Evolutionary conservation across 2,797 vertebrate species (phyloP).

Genomic region (Allobates femoralis): DNA sequence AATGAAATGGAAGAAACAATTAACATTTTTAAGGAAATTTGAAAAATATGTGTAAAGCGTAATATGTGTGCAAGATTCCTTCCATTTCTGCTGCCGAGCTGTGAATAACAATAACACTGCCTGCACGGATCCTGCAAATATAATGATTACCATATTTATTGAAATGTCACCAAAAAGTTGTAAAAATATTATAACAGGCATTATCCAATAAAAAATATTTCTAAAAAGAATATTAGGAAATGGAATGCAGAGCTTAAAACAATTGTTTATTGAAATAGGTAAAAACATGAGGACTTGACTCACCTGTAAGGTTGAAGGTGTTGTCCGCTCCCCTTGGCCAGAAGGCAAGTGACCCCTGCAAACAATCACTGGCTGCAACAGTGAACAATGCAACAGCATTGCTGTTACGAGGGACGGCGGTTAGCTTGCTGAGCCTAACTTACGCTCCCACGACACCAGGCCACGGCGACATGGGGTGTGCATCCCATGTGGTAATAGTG

Average conservation of each 20-base stretch:
- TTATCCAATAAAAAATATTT: not conserved
- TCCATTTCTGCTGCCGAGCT: not conserved
- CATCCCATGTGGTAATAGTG: no score
- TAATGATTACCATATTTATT: slow-evolving; percentile 22
- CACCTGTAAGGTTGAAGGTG: not conserved
- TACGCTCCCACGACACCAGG: no score
- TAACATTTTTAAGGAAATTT: not conserved
- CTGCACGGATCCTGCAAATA: not conserved
- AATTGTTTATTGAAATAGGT: not conserved
- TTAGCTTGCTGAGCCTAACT: no score
- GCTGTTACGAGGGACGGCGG: no score
- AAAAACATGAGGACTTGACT: not conserved
- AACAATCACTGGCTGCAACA: no score
- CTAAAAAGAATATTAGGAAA: not conserved
- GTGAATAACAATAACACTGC: slow-evolving; percentile 4
- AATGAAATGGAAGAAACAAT: not conserved
- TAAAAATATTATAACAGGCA: not conserved
- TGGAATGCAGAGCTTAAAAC: not conserved
- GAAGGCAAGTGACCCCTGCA: no score
- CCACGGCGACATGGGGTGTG: no score
- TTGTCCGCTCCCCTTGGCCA: no score
- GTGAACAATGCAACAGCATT: no score
- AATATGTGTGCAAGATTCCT: slow-evolving; percentile 17
- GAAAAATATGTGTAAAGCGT: not conserved
- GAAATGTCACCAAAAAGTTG: slow-evolving; percentile 14